Evolutionary conservation across 1,140 invertebrate species (phyloP), one percentile per base, ranked within the genome.

Genomic region (Zaprionus vittiger): DNA sequence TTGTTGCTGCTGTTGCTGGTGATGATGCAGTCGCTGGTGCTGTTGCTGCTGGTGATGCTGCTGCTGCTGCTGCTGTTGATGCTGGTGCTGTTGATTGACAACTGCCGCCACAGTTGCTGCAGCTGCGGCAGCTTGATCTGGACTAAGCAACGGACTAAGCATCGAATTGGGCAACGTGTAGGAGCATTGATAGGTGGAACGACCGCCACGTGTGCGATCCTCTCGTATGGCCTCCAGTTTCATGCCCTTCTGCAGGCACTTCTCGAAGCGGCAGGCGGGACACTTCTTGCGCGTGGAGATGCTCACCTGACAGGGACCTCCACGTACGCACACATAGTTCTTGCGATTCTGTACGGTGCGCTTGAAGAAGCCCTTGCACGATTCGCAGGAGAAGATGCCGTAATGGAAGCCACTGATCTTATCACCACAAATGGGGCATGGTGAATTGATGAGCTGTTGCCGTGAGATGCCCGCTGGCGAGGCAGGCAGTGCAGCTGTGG

Each of bases 351-450:
- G 98, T 5, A 99, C 98, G 49, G 98, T 99, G 73, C 98, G 95
- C 93, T 99, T 99, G 94, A 99, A 99, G 93, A 99, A 99, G 4
- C 98, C 98, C 94, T 99, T 99, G 93, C 97, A 99, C 12, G 97
- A 98, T 92, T 99, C 98, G 93, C 98, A 99, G 12, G 98, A 98
- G 93, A 99, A 99, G 81, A 99, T 99, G 12, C 98, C 98, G 91
- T 99, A 99, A 93, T 99, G 98, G 93, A 98, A 98, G 12, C 98
- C 98, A 76, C 97, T 98, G 80, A 98, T 98, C 93, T 98, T 97
- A 93, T 99, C 98, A 0, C 97, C 98, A 91, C 98, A 99, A 64
- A 99, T 98, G 9, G 98, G 98, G 93, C 98, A 99, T 0, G 97
- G 97, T 81, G 97, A 98, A 91, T 94, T 95, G 63, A 94, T 94